phyloP scores from a whole-genome alignment of 2,797 vertebrate species.

The Enteromius unitaeniatus region DNA sequence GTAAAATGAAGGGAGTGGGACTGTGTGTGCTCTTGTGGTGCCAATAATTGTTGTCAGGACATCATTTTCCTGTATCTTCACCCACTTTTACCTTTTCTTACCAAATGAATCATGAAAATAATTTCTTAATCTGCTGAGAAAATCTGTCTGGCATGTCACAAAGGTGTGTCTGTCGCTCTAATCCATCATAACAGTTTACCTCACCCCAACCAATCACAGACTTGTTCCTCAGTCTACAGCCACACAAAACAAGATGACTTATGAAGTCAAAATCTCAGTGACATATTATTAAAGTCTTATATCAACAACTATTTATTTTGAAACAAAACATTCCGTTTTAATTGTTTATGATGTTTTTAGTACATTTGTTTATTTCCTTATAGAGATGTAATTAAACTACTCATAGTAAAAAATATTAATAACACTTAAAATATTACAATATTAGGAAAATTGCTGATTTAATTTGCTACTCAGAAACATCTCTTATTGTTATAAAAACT shows the following conservation, averaged over 20 bases:
- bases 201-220: conserved; percentile 2
- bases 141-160: neutral
- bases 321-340: neutral
- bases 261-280: neutral
- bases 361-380: conserved; percentile 5
- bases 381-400: neutral
- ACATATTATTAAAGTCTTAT: neutral
- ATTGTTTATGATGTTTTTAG: neutral
- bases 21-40: too few relatives aligned
- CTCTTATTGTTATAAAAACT: neutral
- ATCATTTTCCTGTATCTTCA: neutral
- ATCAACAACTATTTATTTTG: neutral
- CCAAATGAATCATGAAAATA: neutral
- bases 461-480: neutral
- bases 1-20: neutral
- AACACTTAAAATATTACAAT: neutral
- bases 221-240: neutral
- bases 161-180: neutral
- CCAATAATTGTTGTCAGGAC: neutral
- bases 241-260: neutral
- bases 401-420: neutral
- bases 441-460: neutral
- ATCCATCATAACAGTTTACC: neutral
- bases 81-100: neutral
- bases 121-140: conserved; percentile 29